Base-by-base conservation (phyloP, 2,113 vertebrate species). In the Halichoerus grypus region DNA sequence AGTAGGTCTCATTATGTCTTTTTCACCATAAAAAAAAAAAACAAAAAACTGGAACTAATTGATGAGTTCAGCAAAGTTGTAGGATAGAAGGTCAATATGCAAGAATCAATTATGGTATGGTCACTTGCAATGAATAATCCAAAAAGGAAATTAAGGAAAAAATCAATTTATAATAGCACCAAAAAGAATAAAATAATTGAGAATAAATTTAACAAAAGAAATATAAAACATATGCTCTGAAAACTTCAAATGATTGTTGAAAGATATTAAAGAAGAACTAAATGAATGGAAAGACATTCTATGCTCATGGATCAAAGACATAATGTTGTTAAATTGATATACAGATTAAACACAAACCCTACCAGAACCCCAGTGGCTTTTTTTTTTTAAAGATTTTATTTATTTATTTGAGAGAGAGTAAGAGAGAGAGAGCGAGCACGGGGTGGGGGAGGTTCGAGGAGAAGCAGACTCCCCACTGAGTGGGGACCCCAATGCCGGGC, bases 191-290 rank as follows among this genome's bases (percentile, higher is more conserved):
- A 55, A 76, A 55, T 82, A 53, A 76, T 76, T 16, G 72, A 81
- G 33, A 71, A 72, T 18, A 82, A 89, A 61, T 72, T 74, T 74
- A 83, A 55, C 57, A 82, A 65, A 74, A 82, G 31, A 33, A 65
- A 15, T 63, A n/a, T 22, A 91, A 63, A 77, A 67, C 46, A 1
- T 49, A 55, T 19, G 53, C 21, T 76, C 94, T 46, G 13, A 46
- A 65, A 89, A 74, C 42, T 55, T 83, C 42, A 82, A 82, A 83
- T 65, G 65, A 90, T 57, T 81, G 22, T 82, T 95, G 46, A 95
- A 65, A 42, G n/a, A 79, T 76, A 46, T 28, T 46, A 86, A 65
- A 49, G 55, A 89, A 19, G 21, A 36, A 61, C 12, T 51, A 71
- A 39, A 71, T 61, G 89, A 88, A 19, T 12, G 42, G 18, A 81